Evolutionary conservation across 1,140 invertebrate species (phyloP), one percentile per base, ranked within the genome.

Genomic region (Drosophila lini): DNA sequence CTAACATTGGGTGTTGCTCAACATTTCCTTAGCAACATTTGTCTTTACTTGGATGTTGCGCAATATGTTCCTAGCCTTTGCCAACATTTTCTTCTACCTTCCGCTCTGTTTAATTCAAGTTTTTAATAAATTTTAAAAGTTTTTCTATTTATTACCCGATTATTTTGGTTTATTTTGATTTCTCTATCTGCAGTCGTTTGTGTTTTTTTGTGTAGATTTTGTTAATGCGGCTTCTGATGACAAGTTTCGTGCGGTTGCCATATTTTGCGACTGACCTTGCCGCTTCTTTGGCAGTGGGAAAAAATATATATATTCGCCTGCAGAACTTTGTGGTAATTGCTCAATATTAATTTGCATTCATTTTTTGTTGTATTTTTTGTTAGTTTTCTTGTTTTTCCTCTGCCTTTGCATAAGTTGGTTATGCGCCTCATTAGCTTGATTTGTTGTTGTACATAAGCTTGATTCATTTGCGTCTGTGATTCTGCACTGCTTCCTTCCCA

Each of bases 311-410:
- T 53, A 38, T 28, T 38, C n/a, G 53, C 62, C 64, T 59, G 45
- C 36, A 79, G 74, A 86, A 79, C 65, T 52, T 47, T 71, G 69
- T 57, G 70, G 75, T 76, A 86, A 86, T 86, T 86, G 82, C 81
- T 78, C 47, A 74, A 58, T 76, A 73, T 71, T 55, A 61, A 62
- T 81, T 61, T 61, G 34, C 63, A 45, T 56, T 63, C 31, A 28
- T 16, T 16, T 50, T 44, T 9, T 28, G n/a, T 9, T 28, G 15
- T 6, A 22, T 25, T 3, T 45, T 48, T 42, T 38, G 36, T 38
- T 13, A 16, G 34, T 28, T 50, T 48, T 28, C 15, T 25, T 45
- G 6, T 56, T 56, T 41, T 59, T 53, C 25, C 31, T 50, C 9
- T n/a, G 40, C 9, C 22, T 77, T 69, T 44, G 74, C 63, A 77